Evolutionary conservation across 2,888 invertebrate genomes (phyloP).

Genomic region (Tinea pellionella): DNA sequence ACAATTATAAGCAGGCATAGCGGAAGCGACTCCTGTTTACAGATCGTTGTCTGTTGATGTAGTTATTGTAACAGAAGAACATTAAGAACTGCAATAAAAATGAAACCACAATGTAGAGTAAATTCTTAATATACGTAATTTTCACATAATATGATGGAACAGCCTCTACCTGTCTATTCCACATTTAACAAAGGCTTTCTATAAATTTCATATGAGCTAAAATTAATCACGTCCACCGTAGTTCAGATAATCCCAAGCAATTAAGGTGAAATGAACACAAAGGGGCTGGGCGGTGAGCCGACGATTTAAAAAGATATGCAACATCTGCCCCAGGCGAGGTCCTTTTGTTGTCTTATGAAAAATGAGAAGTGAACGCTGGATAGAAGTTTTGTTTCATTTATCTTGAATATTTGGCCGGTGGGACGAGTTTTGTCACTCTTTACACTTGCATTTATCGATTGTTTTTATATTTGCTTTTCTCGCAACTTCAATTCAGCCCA

Average conservation of each 20-base stretch:
- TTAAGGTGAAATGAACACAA: constrained; percentile 14
- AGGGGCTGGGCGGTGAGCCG: constrained; percentile 5
- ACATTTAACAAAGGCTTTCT: background rate
- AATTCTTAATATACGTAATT: background rate
- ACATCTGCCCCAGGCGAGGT: constrained; percentile 1
- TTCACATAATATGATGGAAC: too few relatives aligned
- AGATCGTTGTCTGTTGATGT: too few relatives aligned
- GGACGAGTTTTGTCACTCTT: too few relatives aligned
- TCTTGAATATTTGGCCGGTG: background rate
- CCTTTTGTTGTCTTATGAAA: constrained; percentile 12
- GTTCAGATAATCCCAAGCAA: constrained; percentile 12
- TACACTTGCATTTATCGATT: too few relatives aligned
- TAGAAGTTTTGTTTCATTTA: background rate
- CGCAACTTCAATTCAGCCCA: too few relatives aligned
- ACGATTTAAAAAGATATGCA: constrained; percentile 9
- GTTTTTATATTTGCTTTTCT: too few relatives aligned
- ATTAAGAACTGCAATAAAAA: too few relatives aligned
- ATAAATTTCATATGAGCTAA: background rate
- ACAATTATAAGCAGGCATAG: too few relatives aligned
- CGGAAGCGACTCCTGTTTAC: too few relatives aligned
- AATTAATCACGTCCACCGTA: background rate
- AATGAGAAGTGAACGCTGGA: constrained; percentile 1
- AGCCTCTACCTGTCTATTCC: background rate
- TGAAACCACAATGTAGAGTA: background rate
- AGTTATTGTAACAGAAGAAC: too few relatives aligned